Conservation (phyloP, 1,140 invertebrate species). For the Magallana gigas region DNA sequence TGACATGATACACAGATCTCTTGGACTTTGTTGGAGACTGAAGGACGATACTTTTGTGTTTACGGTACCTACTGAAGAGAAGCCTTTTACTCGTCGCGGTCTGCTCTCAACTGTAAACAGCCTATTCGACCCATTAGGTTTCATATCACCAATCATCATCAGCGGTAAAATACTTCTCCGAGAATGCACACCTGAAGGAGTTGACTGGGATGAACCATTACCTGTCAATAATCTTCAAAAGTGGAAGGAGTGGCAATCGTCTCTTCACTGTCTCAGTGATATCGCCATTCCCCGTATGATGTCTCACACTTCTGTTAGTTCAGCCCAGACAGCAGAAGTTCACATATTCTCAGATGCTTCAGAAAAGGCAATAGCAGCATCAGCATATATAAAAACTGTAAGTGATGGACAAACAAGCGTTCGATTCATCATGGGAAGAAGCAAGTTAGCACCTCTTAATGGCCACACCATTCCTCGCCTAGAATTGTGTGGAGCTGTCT, state of each 20-base stretch:
- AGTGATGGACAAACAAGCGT: conserved; percentile 6
- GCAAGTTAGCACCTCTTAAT: conserved; percentile 41
- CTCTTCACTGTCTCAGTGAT: not conserved
- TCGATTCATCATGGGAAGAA: conserved; percentile 45
- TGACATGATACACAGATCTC: conserved; percentile 39
- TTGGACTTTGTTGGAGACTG: conserved; percentile 55
- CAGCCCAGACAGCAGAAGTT: conserved; percentile 74
- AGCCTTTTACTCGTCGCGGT: conserved; percentile 40
- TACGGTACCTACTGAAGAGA: conserved; percentile 13
- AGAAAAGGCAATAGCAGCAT: conserved; percentile 65
- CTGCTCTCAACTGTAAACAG: conserved; percentile 55
- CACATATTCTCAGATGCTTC: conserved; percentile 70
- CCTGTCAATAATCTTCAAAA: not conserved
- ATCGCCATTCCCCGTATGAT: conserved; percentile 52
- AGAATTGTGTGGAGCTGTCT: conserved; percentile 53
- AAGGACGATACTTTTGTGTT: conserved; percentile 52
- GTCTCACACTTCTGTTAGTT: conserved; percentile 48
- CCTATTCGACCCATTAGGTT: conserved; percentile 61
- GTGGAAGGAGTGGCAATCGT: conserved; percentile 19
- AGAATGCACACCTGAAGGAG: conserved; percentile 22
- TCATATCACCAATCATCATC: conserved; percentile 58
- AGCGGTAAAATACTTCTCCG: conserved; percentile 55
- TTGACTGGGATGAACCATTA: conserved; percentile 46
- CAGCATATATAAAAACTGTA: conserved; percentile 62
- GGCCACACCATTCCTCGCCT: conserved; percentile 52